Evolutionary conservation across 2,113 vertebrate genomes (phyloP), one percentile per base, ranked within the genome.

Genomic region (Zosterops japonicus): DNA sequence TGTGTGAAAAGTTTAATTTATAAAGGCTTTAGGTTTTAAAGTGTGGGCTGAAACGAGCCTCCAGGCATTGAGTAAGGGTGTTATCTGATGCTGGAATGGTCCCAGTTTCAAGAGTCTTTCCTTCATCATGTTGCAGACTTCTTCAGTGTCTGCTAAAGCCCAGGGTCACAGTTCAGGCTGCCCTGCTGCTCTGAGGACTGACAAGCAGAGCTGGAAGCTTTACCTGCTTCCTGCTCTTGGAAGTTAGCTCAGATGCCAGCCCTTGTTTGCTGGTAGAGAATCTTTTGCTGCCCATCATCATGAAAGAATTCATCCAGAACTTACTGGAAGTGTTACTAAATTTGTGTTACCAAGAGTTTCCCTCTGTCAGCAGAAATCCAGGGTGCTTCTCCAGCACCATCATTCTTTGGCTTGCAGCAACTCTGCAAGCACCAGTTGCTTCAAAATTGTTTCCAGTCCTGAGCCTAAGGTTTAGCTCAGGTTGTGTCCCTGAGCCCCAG

Each of bases 391-490:
- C 55, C 42, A 55, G 35, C 18, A 29, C 59, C 6, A 8, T 27
- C 0, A 0, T 14, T 72, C 70, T 74, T 60, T 3, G 0, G 7
- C 55, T 81, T 47, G 28, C 59, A 80, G 49, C 44, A 81, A 20
- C 59, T 44, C 4, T 25, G 7, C 35, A 56, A 89, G 20, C 8
- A 56, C 41, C 11, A 41, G 24, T 92, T 74, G 14, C 50, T 87
- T 60, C 75, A 74, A 19, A 77, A 60, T 20, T 52, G 23, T 42
- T 90, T 69, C 49, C 18, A 46, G 2, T 44, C 46, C 69, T 44
- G 36, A 87, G 81, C 24, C 23, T 23, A 29, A 35, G 12, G 12
- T 91, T 56, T 61, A 74, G 47, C 28, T 89, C 60, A 64, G 23
- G 4, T 33, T 53, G 36, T 2, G 0, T 69, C 29, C 63, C 33